Percentiles rank a stretch among this genome's conserved stretches.
These are phyloP conservation scores for Saccostrea cuccullata DNA, from an alignment of 1,140 invertebrate genomes.

Conservation along the genomic window DNA sequence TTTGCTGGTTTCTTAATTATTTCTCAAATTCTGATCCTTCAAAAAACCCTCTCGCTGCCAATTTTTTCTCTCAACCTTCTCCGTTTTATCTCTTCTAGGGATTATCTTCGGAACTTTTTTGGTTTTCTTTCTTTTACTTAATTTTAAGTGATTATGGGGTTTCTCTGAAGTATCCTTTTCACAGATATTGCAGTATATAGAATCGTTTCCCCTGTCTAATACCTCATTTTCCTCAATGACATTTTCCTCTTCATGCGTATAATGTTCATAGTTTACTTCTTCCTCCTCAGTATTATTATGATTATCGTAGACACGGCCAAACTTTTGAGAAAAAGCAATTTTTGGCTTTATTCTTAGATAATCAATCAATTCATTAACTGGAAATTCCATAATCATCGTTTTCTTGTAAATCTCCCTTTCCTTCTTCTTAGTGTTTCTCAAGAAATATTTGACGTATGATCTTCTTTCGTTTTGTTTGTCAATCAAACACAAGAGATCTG, in stretches of 20 bases:
- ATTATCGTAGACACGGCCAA: no score
- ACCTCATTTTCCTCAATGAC: not conserved
- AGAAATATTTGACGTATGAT: not conserved
- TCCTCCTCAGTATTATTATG: not conserved
- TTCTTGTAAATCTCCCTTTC: not conserved
- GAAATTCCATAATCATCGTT: conserved; percentile 1
- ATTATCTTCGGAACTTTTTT: not conserved
- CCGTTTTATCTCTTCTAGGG: not conserved
- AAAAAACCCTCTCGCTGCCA: conserved; percentile 12
- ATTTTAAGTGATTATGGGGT: not conserved
- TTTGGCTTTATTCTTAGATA: not conserved
- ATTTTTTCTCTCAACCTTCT: not conserved
- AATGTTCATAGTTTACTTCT: not conserved
- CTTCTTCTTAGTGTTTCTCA: not conserved
- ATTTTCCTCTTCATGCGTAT: not conserved
- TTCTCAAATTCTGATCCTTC: not conserved
- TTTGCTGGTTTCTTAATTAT: not conserved
- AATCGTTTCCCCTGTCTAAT: not conserved
- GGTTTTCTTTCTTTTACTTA: not conserved
- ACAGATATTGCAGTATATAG: not conserved
- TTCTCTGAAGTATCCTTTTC: not conserved
- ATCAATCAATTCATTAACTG: not conserved
- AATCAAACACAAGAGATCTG: not conserved
- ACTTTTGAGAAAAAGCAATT: not conserved
- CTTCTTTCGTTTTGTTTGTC: not conserved